Evolutionary conservation across 1,140 invertebrate genomes (phyloP), one percentile per base, ranked within the genome.

Genomic region (Drepana arcuata): DNA sequence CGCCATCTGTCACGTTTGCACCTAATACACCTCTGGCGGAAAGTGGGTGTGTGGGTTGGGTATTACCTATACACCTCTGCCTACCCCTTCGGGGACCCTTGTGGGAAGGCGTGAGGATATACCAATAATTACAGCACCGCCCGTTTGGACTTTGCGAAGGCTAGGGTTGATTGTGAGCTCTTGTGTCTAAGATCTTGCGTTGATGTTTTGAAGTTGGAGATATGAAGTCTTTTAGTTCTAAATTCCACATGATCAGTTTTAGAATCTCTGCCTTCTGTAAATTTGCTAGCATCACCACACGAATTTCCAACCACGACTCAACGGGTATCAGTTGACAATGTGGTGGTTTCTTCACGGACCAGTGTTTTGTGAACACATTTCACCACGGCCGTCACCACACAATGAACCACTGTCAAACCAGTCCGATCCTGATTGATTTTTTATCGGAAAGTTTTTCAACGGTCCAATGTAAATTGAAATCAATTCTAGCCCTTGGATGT

Each of bases 391-490:
- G 67, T 79, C 74, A 43, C 11, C 16, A 31, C 25, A 79, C 69
- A 81, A 81, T 63, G 45, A 34, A 10, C 24, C 14, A 52, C 72
- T 81, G 77, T 79, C 77, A 79, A 70, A 68, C 54, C 29, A 45
- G 18, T 47, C 39, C 49, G 38, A 48, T 70, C 77, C 66, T 77
- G 70, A 77, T 79, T 71, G 72, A 81, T 77, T 81, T 81, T 75
- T 77, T 81, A 46, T 38, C 49, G 25, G 49, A 12, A 33, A 48
- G 44, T 64, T 72, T 73, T 69, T 63, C 29, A 43, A 48, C 40
- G 63, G 42, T 49, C 46, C 41, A 39, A 34, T 56, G 49, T 61
- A 66, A 66, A 71, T 71, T 68, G 63, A 57, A 67, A 59, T 44
- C 34, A 45, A 59, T 56, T 52, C 41, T 46, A 48, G 46, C 45